Evolutionary conservation across 2,113 vertebrate species (phyloP), one percentile per base, ranked within the genome.

Genomic region (Nymphicus hollandicus): DNA sequence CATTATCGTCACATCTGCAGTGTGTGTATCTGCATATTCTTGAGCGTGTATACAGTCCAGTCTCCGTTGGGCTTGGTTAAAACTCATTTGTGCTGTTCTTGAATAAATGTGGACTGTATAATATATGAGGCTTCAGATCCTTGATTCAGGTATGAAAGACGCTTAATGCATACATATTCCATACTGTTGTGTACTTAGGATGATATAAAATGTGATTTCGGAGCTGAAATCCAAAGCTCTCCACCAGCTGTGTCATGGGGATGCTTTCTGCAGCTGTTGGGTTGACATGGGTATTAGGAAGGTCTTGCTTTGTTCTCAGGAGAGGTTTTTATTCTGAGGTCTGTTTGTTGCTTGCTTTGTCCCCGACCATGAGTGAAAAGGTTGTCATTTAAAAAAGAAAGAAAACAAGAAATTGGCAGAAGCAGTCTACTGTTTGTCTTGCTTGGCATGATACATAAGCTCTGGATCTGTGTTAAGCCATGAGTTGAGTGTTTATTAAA

Each of bases 1-100:
- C 11, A 16, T 90, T 90, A 93, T 88, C 79, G 44, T 94, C 81
- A 82, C 91, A 98, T 97, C 97, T 97, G 95, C 88, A 88, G 60
- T 86, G 60, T 88, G 55, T 88, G 87, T 88, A 76, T 87, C 68
- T 35, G 43, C n/a, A 83, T 64, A 80, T 88, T 71, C 68, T 91
- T 80, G 37, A 44, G 81, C 0, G 0, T 52, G 2, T 81, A 28
- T 72, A 71, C 13, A 80, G 69, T 76, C 47, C 69, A 35, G n/a
- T 71, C n/a, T 70, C 84, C 52, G 28, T 11, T 91, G 72, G 61
- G n/a, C 74, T 71, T 6, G 7, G 64, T 66, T 84, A 74, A 81
- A 88, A 92, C 60, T 85, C 53, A 49, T 44, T 70, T 31, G 72
- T 39, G 31, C 79, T 92, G n/a, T 61, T 86, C 58, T 91, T 81